Percentiles rank a stretch among this genome's conserved stretches.
Evolutionary conservation across 2,797 vertebrate species (phyloP).

Genomic region (Pempheris klunzingeri): DNA sequence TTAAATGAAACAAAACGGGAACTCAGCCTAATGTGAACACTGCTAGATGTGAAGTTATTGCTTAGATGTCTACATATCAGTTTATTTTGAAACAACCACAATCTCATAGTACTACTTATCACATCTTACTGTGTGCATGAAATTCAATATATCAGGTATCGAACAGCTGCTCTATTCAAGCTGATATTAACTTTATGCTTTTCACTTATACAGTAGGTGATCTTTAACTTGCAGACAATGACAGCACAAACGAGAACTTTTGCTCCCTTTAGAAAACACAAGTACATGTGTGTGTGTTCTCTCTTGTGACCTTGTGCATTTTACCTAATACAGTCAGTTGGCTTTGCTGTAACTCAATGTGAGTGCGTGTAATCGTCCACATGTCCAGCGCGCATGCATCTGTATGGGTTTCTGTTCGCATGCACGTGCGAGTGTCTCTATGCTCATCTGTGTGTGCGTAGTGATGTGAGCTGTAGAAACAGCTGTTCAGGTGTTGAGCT

Average conservation of each 20-base stretch:
- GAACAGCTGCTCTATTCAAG: not conserved
- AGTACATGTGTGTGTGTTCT: not conserved
- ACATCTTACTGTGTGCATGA: not conserved
- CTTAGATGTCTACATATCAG: not conserved
- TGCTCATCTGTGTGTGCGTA: conserved; percentile 16
- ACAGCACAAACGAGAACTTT: not conserved
- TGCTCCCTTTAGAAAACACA: not conserved
- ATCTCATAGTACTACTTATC: not conserved
- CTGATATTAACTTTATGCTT: not conserved
- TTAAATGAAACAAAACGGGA: not conserved
- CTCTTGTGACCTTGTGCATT: conserved; percentile 9
- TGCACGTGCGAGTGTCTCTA: conserved; percentile 26
- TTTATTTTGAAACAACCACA: not conserved
- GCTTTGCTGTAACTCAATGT: conserved; percentile 5
- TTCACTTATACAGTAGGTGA: not conserved
- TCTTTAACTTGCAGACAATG: not conserved
- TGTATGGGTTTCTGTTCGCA: not conserved
- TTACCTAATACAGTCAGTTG: conserved; percentile 5
- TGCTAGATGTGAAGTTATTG: not conserved
- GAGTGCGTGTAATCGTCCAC: conserved; percentile 1
- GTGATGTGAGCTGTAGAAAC: conserved; percentile 66
- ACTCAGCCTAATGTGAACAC: not conserved
- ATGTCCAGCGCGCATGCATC: not conserved
- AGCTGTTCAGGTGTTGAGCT: conserved; percentile 83
- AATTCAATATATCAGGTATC: not conserved